Evolutionary conservation across 2,888 invertebrate species (phyloP), one percentile per base, ranked within the genome.

Genomic region (Dryocosmus kuriphilus): DNA sequence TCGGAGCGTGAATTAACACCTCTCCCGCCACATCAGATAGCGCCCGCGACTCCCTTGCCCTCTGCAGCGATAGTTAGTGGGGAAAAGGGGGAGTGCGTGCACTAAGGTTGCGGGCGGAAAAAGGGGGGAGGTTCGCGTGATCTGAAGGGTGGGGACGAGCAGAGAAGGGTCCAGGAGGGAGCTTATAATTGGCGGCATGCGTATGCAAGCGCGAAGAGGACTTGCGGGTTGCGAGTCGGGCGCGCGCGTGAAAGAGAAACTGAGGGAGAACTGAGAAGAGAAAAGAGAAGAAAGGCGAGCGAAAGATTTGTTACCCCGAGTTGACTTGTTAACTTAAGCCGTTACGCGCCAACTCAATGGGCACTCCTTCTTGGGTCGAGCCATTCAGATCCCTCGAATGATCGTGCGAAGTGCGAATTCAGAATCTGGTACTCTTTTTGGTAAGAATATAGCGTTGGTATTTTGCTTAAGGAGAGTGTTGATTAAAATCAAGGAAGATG

Each of bases 1-100:
- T 80, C 75, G 80, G 85, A 86, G 85, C 87, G 88, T 88, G 90
- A 90, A 90, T 90, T 90, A 90, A 90, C 90, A 90, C 90, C 90
- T 90, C 89, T 88, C 86, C 86, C 86, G 87, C 86, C 85, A 84
- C 86, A 90, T 90, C 90, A 90, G 90, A 90, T 90, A 90, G 83
- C 82, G 82, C 79, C 81, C 77, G 83, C 77, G 81, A 83, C 83
- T 83, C 86, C 85, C 84, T 84, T 82, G 77, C 85, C 85, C 84
- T 80, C 67, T 75, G 78, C 78, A 74, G 78, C 78, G 75, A 80
- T 78, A 51, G 51, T 51, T 51, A 46, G 16, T n/a, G 32, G 32
- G 22, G 60, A 14, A 60, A 38, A 38, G 60, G 11, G 38, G 27
- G 46, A 51, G 27, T 71, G 8, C 51, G 51, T 22, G 22, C 57